A percentile compares a stretch with the other conserved stretches of the same genome.
phyloP scores from a whole-genome alignment of 1,140 invertebrate species.

The Pomacea maculata region DNA sequence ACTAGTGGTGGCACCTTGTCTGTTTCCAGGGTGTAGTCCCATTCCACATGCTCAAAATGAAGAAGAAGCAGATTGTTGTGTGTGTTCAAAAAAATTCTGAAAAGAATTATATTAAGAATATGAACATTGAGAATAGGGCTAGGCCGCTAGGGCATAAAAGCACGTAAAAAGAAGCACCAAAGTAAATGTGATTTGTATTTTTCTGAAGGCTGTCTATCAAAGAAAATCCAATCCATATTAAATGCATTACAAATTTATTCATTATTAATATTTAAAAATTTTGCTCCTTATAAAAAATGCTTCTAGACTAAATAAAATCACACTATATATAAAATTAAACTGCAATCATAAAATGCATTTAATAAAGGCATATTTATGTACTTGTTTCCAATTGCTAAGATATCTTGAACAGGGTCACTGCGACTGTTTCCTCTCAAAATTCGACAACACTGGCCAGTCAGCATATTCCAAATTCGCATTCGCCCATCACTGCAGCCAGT shows the following conservation, averaged over 20 bases:
- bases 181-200: too few species aligned
- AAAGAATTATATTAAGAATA: conserved; percentile 14
- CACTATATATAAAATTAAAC: too few species aligned
- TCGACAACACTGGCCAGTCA: conserved; percentile 63
- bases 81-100: conserved; percentile 64
- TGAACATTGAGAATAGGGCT: too few species aligned
- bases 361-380: conserved; percentile 26
- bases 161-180: too few species aligned
- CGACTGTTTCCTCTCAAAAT: conserved; percentile 66
- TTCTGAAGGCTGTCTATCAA: too few species aligned
- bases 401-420: conserved; percentile 61
- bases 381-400: conserved; percentile 60
- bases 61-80: conserved; percentile 60
- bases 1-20: conserved; percentile 60
- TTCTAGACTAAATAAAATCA: too few species aligned
- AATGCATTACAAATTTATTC: too few species aligned
- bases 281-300: too few species aligned
- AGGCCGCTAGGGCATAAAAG: too few species aligned
- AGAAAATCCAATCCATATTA: too few species aligned
- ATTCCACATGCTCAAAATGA: conserved; percentile 63
- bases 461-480: conserved; percentile 65
- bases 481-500: conserved; percentile 65
- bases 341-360: too few species aligned
- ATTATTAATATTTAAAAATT: too few species aligned
- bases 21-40: conserved; percentile 61